Evolutionary conservation across 2,888 invertebrate species (phyloP), one percentile per base, ranked within the genome.

Genomic region (Plagodis dolabraria): DNA sequence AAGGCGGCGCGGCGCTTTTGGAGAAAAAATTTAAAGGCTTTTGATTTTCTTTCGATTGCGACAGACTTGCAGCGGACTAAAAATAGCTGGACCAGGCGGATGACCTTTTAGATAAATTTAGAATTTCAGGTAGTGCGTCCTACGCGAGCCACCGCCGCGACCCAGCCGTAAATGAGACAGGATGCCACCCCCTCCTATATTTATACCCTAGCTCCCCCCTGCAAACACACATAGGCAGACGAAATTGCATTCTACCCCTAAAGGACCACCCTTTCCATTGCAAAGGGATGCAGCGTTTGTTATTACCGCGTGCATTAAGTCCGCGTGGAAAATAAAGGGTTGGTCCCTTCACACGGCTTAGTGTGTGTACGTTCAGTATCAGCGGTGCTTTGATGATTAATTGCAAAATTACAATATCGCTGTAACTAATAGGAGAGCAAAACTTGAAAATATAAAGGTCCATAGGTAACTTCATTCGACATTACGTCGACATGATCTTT

Each of bases 31-130:
- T n/a, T n/a, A n/a, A n/a, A n/a, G n/a, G 22, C 22, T 1, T 22
- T 22, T 22, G 22, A 4, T 22, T 4, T 22, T 1, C 22, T 22
- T 2, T 22, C 22, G 22, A 22, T 22, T 22, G 22, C 22, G 22
- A 22, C 22, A 22, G 22, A 22, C 22, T 22, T 22, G 22, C 22
- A 22, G 22, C 22, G 22, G 22, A 22, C 22, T 22, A 9, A 9
- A 43, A 22, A 38, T 47, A 55, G 55, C 55, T 47, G 52, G 52
- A 55, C 11, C 60, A 45, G 55, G 48, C 60, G 50, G 34, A 10
- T 5, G 10, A 2, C n/a, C n/a, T 34, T 34, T 35, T 12, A 11
- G 5, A 43, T 22, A 40, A 34, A 12, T 43, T 47, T 35, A 6
- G 10, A 38, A 46, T 45, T 47, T 50, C 12, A n/a, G 12, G 0